Base-by-base conservation (phyloP, 1,140 invertebrate genomes). In the Pseudoatta argentina region DNA sequence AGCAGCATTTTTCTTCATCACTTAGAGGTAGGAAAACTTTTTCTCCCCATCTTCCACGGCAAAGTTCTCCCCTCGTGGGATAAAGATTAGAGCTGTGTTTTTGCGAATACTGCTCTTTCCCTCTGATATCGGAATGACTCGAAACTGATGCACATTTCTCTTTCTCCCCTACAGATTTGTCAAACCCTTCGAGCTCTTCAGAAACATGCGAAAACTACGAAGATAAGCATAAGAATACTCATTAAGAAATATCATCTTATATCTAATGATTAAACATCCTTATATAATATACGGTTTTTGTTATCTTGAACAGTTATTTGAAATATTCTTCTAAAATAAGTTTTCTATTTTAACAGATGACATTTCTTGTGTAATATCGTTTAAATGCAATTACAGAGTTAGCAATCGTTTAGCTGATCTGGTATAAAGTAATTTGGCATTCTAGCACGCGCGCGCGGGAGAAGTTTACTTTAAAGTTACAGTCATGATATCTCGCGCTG, bases 81-180 rank as follows among this genome's bases (percentile, higher is more conserved):
- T 27, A n/a, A 89, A 89, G 88, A 89, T 89, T 89, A 89, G 76
- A 87, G 51, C 67, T 75, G 64, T 89, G 88, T 89, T 89, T 89
- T 89, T 85, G 66, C 61, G 77, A 51, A 72, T 76, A 71, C 76
- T 69, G 63, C 53, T 59, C 53, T 34, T 55, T 81, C 88, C 85
- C 44, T 66, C 61, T 87, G 88, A 89, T 88, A 89, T 89, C 83
- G 85, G 59, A 78, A 78, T 57, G 59, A 85, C 73, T 85, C 18
- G 59, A 39, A 89, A 89, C 88, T 57, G 85, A 86, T 86, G 88
- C 85, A 86, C 85, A 89, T 89, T 89, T 89, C 86, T 89, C 88
- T 89, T 89, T 30, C 78, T 89, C 73, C 88, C 76, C 72, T 44
- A 51, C 18, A 73, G 66, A 89, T 89, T 89, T 89, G 88, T 89